Evolutionary conservation across 2,113 vertebrate species (phyloP).

Genomic region (Euleptes europaea): DNA sequence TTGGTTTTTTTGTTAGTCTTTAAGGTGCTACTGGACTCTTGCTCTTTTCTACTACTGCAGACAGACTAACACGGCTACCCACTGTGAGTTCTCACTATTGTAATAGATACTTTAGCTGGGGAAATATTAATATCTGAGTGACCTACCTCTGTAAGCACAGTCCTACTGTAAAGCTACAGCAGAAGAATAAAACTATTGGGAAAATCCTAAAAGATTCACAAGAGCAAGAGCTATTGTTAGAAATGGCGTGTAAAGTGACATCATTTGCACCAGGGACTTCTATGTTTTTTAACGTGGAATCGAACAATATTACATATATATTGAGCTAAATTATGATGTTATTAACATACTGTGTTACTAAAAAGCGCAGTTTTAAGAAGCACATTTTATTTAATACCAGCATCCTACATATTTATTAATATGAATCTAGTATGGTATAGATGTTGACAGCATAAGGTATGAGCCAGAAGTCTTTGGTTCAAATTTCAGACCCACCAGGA

Average conservation of each 20-base stretch:
- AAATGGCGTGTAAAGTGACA: background rate
- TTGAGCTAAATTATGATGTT: background rate
- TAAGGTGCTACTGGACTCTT: too few species aligned
- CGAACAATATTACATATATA: background rate
- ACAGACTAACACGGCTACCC: too few species aligned
- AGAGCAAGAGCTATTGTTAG: background rate
- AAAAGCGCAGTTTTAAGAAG: constrained; percentile 24
- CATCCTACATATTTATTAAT: background rate
- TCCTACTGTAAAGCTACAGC: background rate
- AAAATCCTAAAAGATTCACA: constrained; percentile 26
- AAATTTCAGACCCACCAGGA: background rate
- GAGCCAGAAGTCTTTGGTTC: background rate
- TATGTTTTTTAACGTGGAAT: background rate
- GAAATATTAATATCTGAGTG: background rate
- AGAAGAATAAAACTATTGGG: background rate
- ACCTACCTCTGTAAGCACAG: background rate
- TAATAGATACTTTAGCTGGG: background rate
- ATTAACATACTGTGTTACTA: constrained; percentile 3
- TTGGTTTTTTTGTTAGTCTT: too few species aligned
- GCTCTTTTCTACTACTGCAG: too few species aligned
- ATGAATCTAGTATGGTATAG: background rate
- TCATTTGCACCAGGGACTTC: background rate
- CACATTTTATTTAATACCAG: background rate
- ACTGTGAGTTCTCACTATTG: background rate
- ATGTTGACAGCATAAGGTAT: background rate